Evolutionary conservation across 2,797 vertebrate genomes (phyloP).

Genomic region (Leuciscus waleckii): DNA sequence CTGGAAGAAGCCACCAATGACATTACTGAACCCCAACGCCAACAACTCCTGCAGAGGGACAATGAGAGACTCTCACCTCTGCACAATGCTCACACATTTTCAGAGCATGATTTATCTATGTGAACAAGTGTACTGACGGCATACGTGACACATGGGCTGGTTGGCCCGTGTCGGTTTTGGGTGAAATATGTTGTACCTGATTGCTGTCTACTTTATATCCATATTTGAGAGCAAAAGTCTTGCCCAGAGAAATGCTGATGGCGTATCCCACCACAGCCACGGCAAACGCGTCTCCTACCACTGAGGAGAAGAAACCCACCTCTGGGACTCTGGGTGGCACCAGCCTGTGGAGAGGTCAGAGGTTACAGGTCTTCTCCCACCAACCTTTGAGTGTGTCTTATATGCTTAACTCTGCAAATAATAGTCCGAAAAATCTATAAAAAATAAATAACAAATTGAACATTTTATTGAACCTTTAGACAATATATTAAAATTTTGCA

Average conservation of each 20-base stretch:
- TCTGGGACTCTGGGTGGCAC: constrained; percentile 68
- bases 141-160: not conserved
- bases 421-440: not conserved
- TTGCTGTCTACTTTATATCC: constrained; percentile 95
- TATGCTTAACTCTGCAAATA: not conserved
- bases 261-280: constrained; percentile 91
- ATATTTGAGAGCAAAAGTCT: constrained; percentile 91
- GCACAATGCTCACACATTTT: not conserved
- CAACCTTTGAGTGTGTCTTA: not conserved
- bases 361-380: too few species aligned
- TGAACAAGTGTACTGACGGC: not conserved
- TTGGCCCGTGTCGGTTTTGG: not conserved
- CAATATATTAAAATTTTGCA: not conserved
- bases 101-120: not conserved
- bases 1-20: constrained; percentile 86
- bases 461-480: not conserved
- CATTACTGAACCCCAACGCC: constrained; percentile 88
- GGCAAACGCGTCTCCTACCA: constrained; percentile 88
- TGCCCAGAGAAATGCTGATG: constrained; percentile 92
- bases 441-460: not conserved
- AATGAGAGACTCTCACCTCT: not conserved
- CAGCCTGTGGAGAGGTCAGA: constrained; percentile 22
- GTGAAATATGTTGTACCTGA: constrained; percentile 75
- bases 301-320: constrained; percentile 69
- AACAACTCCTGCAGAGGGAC: constrained; percentile 85